Conservation (phyloP, 2,888 invertebrate genomes). For the Anarsia innoxiella region DNA sequence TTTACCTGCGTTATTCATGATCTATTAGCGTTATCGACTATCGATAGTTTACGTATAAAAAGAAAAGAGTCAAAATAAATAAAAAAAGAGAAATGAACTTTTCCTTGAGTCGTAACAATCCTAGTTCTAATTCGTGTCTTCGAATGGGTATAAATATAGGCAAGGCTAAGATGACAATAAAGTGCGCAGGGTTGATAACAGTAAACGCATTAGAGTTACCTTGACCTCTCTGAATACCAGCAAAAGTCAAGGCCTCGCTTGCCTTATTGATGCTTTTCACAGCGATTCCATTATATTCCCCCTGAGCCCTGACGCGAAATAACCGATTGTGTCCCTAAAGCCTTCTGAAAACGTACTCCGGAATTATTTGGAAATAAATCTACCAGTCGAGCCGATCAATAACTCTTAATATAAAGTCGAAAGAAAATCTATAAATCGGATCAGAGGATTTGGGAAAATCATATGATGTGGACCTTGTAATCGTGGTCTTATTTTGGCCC, state of each 20-base stretch:
- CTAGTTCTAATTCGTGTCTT: too few relatives aligned
- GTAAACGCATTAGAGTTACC: conserved; percentile 50
- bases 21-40: too few relatives aligned
- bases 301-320: conserved; percentile 31
- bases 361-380: too few relatives aligned
- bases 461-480: conserved; percentile 30
- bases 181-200: conserved; percentile 43
- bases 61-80: too few relatives aligned
- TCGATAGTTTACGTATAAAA: too few relatives aligned
- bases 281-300: conserved; percentile 33
- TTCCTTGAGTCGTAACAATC: too few relatives aligned
- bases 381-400: background rate
- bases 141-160: too few relatives aligned
- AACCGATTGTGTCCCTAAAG: conserved; percentile 38
- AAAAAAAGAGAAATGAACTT: too few relatives aligned
- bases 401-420: background rate
- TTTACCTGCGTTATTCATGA: too few relatives aligned
- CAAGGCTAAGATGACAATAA: conserved; percentile 53
- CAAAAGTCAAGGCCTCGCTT: conserved; percentile 46
- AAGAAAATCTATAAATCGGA: conserved; percentile 17
- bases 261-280: conserved; percentile 38
- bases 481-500: conserved; percentile 40
- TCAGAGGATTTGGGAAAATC: conserved; percentile 24
- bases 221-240: conserved; percentile 46
- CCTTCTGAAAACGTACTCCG: conserved; percentile 7